Evolutionary conservation across 2,888 invertebrate genomes (phyloP).

Genomic region (Merodon equestris): DNA sequence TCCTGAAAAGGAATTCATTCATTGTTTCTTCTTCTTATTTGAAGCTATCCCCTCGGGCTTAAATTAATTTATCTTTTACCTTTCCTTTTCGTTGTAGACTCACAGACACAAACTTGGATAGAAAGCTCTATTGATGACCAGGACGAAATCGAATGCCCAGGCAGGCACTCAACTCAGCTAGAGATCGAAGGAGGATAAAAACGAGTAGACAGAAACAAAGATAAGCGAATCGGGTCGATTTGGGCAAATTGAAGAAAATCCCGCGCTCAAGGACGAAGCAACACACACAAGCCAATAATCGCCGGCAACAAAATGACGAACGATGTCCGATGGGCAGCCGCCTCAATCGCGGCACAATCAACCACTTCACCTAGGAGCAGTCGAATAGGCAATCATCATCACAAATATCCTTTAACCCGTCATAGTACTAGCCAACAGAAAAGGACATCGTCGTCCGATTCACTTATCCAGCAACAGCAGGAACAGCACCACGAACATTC

Average conservation of each 20-base stretch:
- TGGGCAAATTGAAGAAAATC: not conserved
- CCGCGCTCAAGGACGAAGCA: constrained; percentile 38
- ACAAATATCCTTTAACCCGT: constrained; percentile 18
- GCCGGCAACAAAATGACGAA: constrained; percentile 76
- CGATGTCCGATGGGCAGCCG: constrained; percentile 78
- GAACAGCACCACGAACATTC: constrained; percentile 28
- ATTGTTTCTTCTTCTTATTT: constrained; percentile 11
- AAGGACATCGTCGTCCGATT: constrained; percentile 16
- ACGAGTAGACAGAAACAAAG: constrained; percentile 53
- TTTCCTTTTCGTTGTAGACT: constrained; percentile 38
- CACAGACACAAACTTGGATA: constrained; percentile 7
- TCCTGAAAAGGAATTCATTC: constrained; percentile 9
- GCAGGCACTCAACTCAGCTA: constrained; percentile 28
- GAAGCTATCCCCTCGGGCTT: not conserved
- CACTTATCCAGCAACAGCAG: not conserved
- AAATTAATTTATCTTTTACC: constrained; percentile 44
- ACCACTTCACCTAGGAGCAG: constrained; percentile 26
- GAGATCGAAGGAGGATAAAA: constrained; percentile 42
- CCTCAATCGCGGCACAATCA: constrained; percentile 33
- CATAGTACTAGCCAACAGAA: constrained; percentile 7
- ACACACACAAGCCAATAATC: constrained; percentile 43
- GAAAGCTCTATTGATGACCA: constrained; percentile 37
- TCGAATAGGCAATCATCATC: constrained; percentile 34
- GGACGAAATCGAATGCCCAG: constrained; percentile 19
- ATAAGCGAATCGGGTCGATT: constrained; percentile 33